Percentiles rank a stretch among this genome's conserved stretches.
These are phyloP conservation scores for Caenorhabditis inopinata DNA, from an alignment of 1,140 invertebrate species.

Conservation along the genomic window DNA sequence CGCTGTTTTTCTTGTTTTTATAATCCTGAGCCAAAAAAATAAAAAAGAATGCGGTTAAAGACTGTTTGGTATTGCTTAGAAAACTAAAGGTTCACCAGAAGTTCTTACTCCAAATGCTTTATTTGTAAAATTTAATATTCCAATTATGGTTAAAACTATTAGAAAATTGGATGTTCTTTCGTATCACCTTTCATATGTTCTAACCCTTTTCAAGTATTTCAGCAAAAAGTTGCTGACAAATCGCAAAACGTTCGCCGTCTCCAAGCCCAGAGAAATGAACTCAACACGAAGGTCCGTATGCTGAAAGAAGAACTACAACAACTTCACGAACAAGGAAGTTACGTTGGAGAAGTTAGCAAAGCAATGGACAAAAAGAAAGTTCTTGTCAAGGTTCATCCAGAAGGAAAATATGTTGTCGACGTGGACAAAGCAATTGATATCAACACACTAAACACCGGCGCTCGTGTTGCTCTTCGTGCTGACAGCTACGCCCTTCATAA, in stretches of 20 bases:
- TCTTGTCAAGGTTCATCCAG: conserved; percentile 94
- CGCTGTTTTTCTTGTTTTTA: too few relatives aligned
- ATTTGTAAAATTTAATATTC: too few relatives aligned
- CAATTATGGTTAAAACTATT: too few relatives aligned
- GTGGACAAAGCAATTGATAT: conserved; percentile 99
- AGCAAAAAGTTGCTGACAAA: conserved; percentile 82
- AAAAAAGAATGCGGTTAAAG: too few relatives aligned
- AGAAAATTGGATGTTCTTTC: too few relatives aligned
- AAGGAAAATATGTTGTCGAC: conserved; percentile 99
- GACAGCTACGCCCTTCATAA: conserved; percentile 98
- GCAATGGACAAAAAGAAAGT: conserved; percentile 99
- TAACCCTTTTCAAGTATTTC: too few relatives aligned
- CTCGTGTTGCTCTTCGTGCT: conserved; percentile 91
- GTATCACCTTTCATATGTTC: too few relatives aligned
- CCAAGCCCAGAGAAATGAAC: conserved; percentile 96
- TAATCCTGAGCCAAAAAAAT: too few relatives aligned
- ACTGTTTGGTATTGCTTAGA: too few relatives aligned
- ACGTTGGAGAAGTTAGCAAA: conserved; percentile 98
- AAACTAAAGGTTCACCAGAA: too few relatives aligned
- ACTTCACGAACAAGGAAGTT: conserved; percentile 96
- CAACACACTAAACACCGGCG: conserved; percentile 94
- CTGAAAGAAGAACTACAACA: conserved; percentile 93
- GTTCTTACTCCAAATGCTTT: too few relatives aligned
- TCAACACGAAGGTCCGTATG: conserved; percentile 94
- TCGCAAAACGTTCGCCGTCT: conserved; percentile 92